phyloP scores from a whole-genome alignment of 1,140 invertebrate genomes.

The Forficula auricularia region DNA sequence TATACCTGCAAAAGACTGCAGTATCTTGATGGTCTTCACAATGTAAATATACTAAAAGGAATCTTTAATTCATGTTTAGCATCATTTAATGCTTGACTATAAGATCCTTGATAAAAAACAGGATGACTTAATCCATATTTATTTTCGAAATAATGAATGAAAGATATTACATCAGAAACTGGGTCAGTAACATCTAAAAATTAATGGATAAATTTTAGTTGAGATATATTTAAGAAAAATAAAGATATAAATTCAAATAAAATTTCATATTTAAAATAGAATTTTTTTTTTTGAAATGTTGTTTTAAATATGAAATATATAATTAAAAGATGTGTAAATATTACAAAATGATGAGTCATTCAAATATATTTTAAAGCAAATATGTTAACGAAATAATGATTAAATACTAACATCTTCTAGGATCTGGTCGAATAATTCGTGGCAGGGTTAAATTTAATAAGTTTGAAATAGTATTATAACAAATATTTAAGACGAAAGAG shows the following conservation, averaged over 20 bases:
- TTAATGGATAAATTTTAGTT: too few relatives aligned
- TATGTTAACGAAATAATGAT: neutral
- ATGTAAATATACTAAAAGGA: conserved; percentile 87
- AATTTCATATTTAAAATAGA: too few relatives aligned
- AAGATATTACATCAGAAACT: conserved; percentile 71
- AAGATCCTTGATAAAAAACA: conserved; percentile 86
- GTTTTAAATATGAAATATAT: too few relatives aligned
- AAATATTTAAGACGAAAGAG: conserved; percentile 56
- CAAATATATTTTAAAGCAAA: neutral
- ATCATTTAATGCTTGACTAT: conserved; percentile 84
- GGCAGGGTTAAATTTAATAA: conserved; percentile 52
- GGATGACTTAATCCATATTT: conserved; percentile 69
- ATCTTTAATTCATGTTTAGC: conserved; percentile 86
- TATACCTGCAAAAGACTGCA: conserved; percentile 63
- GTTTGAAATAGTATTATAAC: conserved; percentile 57
- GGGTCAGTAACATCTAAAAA: conserved; percentile 73
- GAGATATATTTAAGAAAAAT: too few relatives aligned
- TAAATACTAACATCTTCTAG: conserved; percentile 50
- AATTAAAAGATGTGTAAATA: too few relatives aligned
- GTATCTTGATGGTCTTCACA: conserved; percentile 71
- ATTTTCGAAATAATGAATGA: conserved; percentile 65
- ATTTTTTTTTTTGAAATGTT: too few relatives aligned
- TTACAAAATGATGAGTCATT: conserved; percentile 6
- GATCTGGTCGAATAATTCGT: conserved; percentile 61
- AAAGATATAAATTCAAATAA: too few relatives aligned